A percentile compares a stretch with the other conserved stretches of the same genome.
Conservation (phyloP, 1,140 invertebrate species). For the Globodera ellingtonae region DNA sequence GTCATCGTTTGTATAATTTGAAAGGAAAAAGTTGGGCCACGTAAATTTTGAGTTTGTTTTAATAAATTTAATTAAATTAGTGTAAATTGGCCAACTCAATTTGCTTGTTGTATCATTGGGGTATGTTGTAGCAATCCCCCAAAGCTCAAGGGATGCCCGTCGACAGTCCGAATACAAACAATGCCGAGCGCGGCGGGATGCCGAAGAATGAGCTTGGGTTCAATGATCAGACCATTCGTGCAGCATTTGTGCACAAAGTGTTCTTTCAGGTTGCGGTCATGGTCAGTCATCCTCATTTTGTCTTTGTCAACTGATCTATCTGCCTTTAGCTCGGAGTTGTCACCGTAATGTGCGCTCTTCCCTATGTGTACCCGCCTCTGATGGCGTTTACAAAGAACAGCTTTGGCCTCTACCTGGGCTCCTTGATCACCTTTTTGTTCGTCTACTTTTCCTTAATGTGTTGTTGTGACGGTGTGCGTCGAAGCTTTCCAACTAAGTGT, state of each 20-base stretch:
- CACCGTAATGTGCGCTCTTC: constrained; percentile 60
- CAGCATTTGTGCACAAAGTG: constrained; percentile 61
- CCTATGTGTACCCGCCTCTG: constrained; percentile 51
- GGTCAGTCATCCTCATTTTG: constrained; percentile 27
- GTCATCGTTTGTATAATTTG: no score
- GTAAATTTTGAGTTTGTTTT: no score
- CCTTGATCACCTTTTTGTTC: constrained; percentile 48
- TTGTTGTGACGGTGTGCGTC: constrained; percentile 59
- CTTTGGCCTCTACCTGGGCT: constrained; percentile 28
- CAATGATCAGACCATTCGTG: constrained; percentile 55
- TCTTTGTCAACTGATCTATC: background rate
- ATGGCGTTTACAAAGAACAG: constrained; percentile 41
- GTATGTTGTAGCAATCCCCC: no score
- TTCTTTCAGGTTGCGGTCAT: constrained; percentile 58
- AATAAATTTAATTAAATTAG: no score
- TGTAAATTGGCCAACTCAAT: no score
- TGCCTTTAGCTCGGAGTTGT: constrained; percentile 57
- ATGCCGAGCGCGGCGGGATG: constrained; percentile 42
- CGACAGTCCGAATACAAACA: constrained; percentile 4
- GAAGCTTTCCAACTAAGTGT: constrained; percentile 54
- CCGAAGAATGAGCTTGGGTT: constrained; percentile 42
- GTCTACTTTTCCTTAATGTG: constrained; percentile 61
- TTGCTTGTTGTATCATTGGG: no score
- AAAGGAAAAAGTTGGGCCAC: no score
- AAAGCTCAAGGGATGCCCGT: background rate